phyloP scores from a whole-genome alignment of 2,113 vertebrate species.

The Peromyscus californicus region DNA sequence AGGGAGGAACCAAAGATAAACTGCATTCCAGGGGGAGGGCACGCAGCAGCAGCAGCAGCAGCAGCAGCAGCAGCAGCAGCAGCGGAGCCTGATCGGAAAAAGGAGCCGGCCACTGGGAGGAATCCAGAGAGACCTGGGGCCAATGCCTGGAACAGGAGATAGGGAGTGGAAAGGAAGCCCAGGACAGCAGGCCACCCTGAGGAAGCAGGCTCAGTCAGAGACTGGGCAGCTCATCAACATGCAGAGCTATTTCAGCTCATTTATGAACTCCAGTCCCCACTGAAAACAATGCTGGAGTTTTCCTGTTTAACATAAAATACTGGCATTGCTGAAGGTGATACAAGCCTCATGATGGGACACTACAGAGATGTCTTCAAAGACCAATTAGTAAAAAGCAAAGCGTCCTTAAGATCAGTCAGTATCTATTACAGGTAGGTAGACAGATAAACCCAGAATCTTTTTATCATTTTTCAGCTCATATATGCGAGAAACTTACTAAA shows the following conservation, averaged over 20 bases:
- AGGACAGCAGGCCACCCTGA: not conserved
- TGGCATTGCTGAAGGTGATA: not conserved
- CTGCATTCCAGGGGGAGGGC: constrained; percentile 36
- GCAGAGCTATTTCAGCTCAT: not conserved
- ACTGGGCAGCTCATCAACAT: not conserved
- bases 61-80: not conserved
- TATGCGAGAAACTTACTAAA: not conserved
- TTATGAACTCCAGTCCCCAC: not conserved
- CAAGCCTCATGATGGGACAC: not conserved
- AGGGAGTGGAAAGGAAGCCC: not conserved
- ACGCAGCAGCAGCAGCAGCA: not conserved
- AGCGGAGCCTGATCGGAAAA: constrained; percentile 29
- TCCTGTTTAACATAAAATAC: not conserved
- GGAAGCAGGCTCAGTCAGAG: constrained; percentile 22
- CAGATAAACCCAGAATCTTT: not conserved
- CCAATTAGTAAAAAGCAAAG: not conserved
- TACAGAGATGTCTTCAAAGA: not conserved
- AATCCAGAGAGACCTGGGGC: not conserved
- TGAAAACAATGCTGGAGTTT: not conserved
- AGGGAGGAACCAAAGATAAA: not conserved
- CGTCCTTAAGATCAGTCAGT: not conserved
- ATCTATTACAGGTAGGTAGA: not conserved
- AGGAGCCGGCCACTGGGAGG: not conserved
- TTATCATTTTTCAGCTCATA: not conserved
- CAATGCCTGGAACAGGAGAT: not conserved